These are phyloP conservation scores for Halyomorpha halys DNA, from an alignment of 1,140 invertebrate genomes.

Conservation along the genomic window DNA sequence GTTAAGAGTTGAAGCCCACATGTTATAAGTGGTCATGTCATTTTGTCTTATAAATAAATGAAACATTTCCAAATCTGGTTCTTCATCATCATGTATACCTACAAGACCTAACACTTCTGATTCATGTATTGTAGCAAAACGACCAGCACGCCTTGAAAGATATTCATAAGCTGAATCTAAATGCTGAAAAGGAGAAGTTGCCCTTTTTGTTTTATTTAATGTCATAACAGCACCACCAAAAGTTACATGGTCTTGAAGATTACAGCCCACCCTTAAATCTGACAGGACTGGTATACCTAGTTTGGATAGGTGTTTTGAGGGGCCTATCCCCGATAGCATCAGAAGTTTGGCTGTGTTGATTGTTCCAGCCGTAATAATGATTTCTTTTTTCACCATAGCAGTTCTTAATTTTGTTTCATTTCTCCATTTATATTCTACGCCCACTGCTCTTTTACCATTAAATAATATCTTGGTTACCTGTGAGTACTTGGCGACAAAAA, in stretches of 20 bases:
- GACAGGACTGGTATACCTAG: slow-evolving; percentile 23
- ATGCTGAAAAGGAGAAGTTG: not conserved
- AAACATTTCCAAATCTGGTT: slow-evolving; percentile 37
- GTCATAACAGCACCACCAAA: slow-evolving; percentile 22
- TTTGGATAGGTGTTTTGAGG: slow-evolving; percentile 35
- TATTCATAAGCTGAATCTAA: slow-evolving; percentile 23
- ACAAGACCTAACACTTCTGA: slow-evolving; percentile 37
- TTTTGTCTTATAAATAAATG: slow-evolving; percentile 13
- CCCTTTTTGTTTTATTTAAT: slow-evolving; percentile 17
- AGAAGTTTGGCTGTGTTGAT: slow-evolving; percentile 38
- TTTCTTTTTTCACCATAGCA: slow-evolving; percentile 58
- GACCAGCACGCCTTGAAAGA: slow-evolving; percentile 15
- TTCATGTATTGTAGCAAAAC: slow-evolving; percentile 37
- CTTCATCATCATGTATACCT: slow-evolving; percentile 34
- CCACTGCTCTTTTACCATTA: slow-evolving; percentile 55
- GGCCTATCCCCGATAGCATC: slow-evolving; percentile 43
- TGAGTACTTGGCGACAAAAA: slow-evolving; percentile 51
- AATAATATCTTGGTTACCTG: slow-evolving; percentile 39
- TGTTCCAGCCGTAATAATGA: slow-evolving; percentile 37
- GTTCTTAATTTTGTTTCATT: slow-evolving; percentile 42
- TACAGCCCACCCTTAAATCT: slow-evolving; percentile 21
- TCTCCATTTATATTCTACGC: slow-evolving; percentile 50
- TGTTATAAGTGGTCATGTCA: not conserved
- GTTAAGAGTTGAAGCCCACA: slow-evolving; percentile 6
- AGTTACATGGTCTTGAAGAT: slow-evolving; percentile 24